A percentile compares a stretch with the other conserved stretches of the same genome.
These are phyloP conservation scores for Tetramorium bicarinatum DNA, from an alignment of 2,888 invertebrate genomes.

Conservation along the genomic window DNA sequence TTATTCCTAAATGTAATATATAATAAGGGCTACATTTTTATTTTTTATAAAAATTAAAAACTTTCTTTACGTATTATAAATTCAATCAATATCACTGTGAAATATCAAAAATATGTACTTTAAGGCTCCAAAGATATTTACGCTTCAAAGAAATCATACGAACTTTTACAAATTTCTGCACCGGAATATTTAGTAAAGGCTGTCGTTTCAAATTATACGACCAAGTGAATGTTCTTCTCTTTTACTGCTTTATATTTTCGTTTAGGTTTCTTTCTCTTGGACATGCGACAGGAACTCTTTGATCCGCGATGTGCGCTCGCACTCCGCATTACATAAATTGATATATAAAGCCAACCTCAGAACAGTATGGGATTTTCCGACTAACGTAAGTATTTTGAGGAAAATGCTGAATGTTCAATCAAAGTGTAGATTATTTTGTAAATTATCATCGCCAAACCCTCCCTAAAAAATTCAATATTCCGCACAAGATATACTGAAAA, in stretches of 20 bases:
- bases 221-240: neutral
- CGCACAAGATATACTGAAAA: neutral
- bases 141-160: neutral
- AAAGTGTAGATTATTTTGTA: neutral
- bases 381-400: neutral
- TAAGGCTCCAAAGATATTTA: neutral
- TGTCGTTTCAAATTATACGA: neutral
- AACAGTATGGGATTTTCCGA: neutral
- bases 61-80: neutral
- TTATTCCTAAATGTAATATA: neutral
- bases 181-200: conserved; percentile 2
- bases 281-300: conserved; percentile 8
- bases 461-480: neutral
- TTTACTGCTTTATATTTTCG: neutral
- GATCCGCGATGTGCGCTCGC: conserved; percentile 25
- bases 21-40: neutral
- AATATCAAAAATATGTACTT: neutral
- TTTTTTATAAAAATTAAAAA: neutral
- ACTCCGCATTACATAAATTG: neutral
- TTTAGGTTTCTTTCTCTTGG: neutral
- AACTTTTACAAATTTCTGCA: neutral
- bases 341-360: conserved; percentile 1
- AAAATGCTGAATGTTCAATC: neutral
- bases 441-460: neutral
- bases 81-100: conserved; percentile 1